A percentile compares a stretch with the other conserved stretches of the same genome.
phyloP scores from a whole-genome alignment of 2,113 vertebrate genomes.

The Blennius ocellaris region DNA sequence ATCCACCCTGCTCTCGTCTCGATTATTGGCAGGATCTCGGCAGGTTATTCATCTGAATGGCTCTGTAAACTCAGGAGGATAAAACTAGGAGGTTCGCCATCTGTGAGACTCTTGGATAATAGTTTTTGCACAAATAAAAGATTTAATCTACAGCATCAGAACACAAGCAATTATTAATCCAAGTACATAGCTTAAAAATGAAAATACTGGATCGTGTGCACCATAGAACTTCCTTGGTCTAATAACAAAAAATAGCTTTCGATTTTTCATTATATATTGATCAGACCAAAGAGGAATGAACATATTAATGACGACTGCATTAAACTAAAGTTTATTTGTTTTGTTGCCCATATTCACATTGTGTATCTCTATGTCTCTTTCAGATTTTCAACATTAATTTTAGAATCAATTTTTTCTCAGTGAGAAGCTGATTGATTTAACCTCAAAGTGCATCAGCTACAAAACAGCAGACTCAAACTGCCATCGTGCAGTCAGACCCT shows the following conservation, averaged over 20 bases:
- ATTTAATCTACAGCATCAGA: not conserved
- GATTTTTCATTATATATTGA: not conserved
- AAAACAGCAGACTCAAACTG: no score
- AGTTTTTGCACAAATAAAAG: not conserved
- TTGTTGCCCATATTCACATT: not conserved
- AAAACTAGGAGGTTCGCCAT: not conserved
- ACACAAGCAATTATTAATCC: not conserved
- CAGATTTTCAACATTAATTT: no score
- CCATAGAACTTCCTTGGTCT: not conserved
- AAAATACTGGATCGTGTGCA: not conserved
- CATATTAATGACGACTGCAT: not conserved
- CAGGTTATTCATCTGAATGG: not conserved
- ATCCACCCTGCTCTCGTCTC: not conserved
- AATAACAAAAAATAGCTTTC: not conserved
- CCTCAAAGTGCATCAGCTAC: no score
- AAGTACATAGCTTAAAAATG: not conserved
- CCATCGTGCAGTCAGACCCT: no score
- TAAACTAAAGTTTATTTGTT: no score
- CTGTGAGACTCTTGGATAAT: not conserved
- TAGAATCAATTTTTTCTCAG: no score
- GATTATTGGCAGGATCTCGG: not conserved
- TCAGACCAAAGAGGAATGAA: not conserved
- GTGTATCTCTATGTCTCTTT: not conserved
- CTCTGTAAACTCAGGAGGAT: constrained; percentile 1
- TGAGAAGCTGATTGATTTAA: no score